Evolutionary conservation across 2,113 vertebrate genomes (phyloP), one percentile per base, ranked within the genome.

Genomic region (Plotosus lineatus): DNA sequence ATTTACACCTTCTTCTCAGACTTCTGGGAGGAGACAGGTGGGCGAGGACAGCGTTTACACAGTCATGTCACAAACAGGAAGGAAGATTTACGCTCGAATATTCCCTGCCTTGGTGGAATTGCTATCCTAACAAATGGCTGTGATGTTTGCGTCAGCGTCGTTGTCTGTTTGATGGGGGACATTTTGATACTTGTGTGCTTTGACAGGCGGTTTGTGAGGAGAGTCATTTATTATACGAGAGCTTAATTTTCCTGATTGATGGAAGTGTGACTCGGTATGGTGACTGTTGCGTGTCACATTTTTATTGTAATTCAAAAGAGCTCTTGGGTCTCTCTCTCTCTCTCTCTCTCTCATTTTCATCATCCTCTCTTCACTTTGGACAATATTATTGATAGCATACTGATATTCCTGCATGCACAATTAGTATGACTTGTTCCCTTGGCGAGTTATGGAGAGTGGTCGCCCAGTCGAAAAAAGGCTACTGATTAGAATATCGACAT

Each of bases 1-100:
- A 84, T 88, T 85, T 83, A 75, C 78, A 79, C 68, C 40, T 42
- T 82, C 66, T 80, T 55, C 77, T 28, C 63, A 23, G 68, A 51
- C 77, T 50, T 83, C 28, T 1, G 65, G 76, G 78, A 81, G 3
- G 40, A 65, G 75, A 77, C 48, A 69, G 56, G 60, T 80, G 19
- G 50, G 23, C 76, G 78, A 36, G 68, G 36, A 79, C 36, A 31
- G 44, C 10, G 26, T 55, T 83, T 65, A 33, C 65, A 81, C 44
- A 21, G 50, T 28, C 33, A n/a, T 78, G 63, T 38, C 58, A 66
- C 58, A 40, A 53, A 69, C 56, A 77, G 65, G 42, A 72, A 77
- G 55, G 72, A 61, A 46, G 55, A 65, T 56, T 23, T 61, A 40
- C 15, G 1, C 38, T n/a, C 40, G 7, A 63, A 51, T 23, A 65